Evolutionary conservation across 2,797 vertebrate species (phyloP).

Genomic region (Coreius guichenoti): DNA sequence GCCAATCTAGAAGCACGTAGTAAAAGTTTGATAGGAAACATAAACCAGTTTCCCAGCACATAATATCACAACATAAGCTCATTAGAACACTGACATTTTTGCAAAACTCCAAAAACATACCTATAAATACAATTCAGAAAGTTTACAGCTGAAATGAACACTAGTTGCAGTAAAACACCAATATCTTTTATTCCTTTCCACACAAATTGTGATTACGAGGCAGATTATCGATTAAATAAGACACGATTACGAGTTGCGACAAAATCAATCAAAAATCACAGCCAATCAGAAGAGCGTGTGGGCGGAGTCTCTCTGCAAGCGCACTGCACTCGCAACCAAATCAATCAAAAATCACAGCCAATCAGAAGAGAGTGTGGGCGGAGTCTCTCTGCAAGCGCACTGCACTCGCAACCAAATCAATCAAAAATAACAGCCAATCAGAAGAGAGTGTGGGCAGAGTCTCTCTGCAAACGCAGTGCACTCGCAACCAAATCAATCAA

Average conservation of each 20-base stretch:
- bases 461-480: no score
- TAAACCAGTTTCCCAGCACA: background rate
- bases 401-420: no score
- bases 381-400: no score
- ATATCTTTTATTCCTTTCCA: background rate
- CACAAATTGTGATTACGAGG: background rate
- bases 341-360: background rate
- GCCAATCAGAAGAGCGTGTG: background rate
- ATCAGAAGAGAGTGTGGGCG: no score
- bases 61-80: background rate
- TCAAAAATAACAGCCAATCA: background rate
- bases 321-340: background rate
- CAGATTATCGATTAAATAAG: no score
- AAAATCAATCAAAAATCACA: background rate
- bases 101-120: no score
- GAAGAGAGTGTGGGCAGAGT: background rate
- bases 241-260: no score
- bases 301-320: background rate
- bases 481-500: background rate
- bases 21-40: constrained; percentile 2
- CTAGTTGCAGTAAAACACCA: background rate
- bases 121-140: background rate
- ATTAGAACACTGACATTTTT: background rate
- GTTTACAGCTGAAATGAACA: background rate
- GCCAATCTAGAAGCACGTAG: background rate